A percentile compares a stretch with the other conserved stretches of the same genome.
Conservation (phyloP, 2,888 invertebrate genomes). For the Ectropis crepuscularia region DNA sequence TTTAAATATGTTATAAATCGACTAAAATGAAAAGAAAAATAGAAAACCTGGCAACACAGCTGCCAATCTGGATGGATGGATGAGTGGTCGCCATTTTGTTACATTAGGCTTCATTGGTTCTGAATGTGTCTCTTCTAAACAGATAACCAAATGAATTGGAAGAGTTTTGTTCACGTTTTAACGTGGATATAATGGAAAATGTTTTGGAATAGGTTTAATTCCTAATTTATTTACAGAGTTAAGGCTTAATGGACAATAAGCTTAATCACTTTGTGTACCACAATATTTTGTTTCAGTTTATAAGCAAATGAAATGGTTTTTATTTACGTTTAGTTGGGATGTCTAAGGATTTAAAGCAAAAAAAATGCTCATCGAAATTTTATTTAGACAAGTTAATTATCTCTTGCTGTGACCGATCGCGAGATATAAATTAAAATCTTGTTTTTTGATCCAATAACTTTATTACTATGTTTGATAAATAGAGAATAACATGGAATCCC, state of each 20-base stretch:
- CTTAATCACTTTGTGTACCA: neutral
- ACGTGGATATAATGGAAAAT: constrained; percentile 54
- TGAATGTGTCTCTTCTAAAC: constrained; percentile 80
- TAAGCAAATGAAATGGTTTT: no score
- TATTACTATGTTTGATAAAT: no score
- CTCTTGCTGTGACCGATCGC: no score
- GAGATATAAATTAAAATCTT: no score
- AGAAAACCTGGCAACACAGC: neutral
- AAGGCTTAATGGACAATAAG: constrained; percentile 18
- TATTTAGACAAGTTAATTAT: no score
- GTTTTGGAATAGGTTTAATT: constrained; percentile 53
- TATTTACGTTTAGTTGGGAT: no score
- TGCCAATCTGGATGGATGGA: constrained; percentile 53
- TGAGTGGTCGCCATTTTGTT: constrained; percentile 74
- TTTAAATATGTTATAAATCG: no score
- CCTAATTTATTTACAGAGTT: constrained; percentile 33
- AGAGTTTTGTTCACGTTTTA: constrained; percentile 69
- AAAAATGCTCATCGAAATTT: no score
- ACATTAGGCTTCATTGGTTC: constrained; percentile 81
- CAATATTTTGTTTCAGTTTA: neutral
- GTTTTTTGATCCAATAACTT: no score
- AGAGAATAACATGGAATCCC: no score
- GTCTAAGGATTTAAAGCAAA: no score
- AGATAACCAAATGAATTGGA: constrained; percentile 84
- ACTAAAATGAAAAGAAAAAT: neutral